Base-by-base conservation (phyloP, 2,113 vertebrate genomes). In the Sphyrna mokarran region DNA sequence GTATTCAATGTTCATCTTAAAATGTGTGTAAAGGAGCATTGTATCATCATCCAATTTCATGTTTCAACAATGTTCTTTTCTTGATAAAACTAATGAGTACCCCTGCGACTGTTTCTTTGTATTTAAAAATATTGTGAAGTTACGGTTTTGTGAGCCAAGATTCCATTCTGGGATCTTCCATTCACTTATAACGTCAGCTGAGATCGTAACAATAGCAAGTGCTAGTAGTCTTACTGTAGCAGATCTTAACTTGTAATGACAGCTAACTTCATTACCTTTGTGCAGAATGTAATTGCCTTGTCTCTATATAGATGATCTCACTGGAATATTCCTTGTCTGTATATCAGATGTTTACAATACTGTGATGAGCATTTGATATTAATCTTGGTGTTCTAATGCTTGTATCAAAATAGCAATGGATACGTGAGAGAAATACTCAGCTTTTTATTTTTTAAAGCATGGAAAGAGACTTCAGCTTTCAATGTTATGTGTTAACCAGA, bases 351-450 rank as follows among this genome's bases (percentile, higher is more conserved):
- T 94, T 94, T 22, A 7, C 61, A 69, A 69, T 94, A 33, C 91
- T 94, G 63, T 94, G 33, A 20, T 66, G 66, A 94, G 14, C 33
- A 93, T 66, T 93, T 93, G 90, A n/a, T 93, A 66, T n/a, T 37
- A 69, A n/a, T 68, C 90, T 93, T 93, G 26, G 20, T 37, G 63
- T 37, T 68, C 63, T n/a, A 93, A 40, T 94, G 16, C 33, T 68
- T 69, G 20, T 29, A 26, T 33, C 9, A 43, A 58, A 89, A 89
- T 58, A 29, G 10, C 14, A 33, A 86, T 20, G 29, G 29, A 29
- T 76, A 43, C 48, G 13, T 85, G 20, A 86, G 43, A 40, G 80
- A 20, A 86, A 48, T 43, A 40, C 16, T 48, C 40, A 43, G 83
- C 40, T 48, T 86, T 86, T 48, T 48, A 22, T 18, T 5, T 85